Conservation (phyloP, 2,797 vertebrate genomes). For the Micropoecilia bifurca region DNA sequence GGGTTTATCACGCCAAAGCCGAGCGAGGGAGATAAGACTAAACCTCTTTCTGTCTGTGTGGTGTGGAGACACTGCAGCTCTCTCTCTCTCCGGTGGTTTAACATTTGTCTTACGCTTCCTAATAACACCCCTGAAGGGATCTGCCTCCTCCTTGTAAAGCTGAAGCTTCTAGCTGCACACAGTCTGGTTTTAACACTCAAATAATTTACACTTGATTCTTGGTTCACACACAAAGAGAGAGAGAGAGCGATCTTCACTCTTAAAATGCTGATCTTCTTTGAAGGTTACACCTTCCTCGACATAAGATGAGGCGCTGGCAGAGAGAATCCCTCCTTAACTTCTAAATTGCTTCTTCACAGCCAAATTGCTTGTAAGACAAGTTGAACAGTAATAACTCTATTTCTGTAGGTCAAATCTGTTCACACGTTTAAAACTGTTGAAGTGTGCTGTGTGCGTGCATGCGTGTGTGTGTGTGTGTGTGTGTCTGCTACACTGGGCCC, state of each 20-base stretch:
- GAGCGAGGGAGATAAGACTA: conserved; percentile 35
- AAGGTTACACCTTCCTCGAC: conserved; percentile 5
- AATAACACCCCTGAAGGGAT: conserved; percentile 48
- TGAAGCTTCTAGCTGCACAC: conserved; percentile 13
- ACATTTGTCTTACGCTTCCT: conserved; percentile 62
- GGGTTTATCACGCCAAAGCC: conserved; percentile 51
- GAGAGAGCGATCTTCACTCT: background rate
- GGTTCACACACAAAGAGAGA: too few species aligned
- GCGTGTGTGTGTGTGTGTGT: background rate
- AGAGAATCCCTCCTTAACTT: conserved; percentile 24
- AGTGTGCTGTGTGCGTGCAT: conserved; percentile 14
- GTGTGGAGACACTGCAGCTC: conserved; percentile 22
- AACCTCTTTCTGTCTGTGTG: conserved; percentile 45
- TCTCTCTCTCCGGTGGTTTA: conserved; percentile 25
- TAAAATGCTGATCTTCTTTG: conserved; percentile 1
- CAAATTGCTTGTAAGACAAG: conserved; percentile 36
- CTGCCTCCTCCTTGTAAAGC: conserved; percentile 8
- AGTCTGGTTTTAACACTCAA: conserved; percentile 30
- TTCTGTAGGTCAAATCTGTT: conserved; percentile 52
- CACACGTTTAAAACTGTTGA: conserved; percentile 56
- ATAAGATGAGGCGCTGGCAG: conserved; percentile 31
- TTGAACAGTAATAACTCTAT: conserved; percentile 38
- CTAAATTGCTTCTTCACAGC: conserved; percentile 25
- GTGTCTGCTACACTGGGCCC: background rate
- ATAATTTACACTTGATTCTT: background rate